phyloP scores from a whole-genome alignment of 2,888 invertebrate genomes.

The Magallana nippona region DNA sequence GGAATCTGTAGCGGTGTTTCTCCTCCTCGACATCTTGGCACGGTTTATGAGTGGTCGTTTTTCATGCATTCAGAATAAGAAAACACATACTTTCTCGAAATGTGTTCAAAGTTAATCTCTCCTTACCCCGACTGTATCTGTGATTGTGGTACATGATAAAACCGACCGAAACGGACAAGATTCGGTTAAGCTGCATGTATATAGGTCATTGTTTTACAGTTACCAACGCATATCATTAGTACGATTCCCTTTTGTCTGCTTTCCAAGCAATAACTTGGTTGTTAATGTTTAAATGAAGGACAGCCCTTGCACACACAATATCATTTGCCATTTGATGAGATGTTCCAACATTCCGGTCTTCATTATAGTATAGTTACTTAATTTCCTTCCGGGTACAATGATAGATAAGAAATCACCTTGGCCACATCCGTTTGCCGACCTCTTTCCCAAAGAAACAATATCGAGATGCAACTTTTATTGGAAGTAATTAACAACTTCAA shows the following conservation, averaged over 20 bases:
- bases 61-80: conserved; percentile 26
- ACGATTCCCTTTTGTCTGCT: conserved; percentile 11
- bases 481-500: conserved; percentile 5
- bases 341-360: neutral
- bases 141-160: neutral
- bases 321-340: conserved; percentile 12
- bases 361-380: neutral
- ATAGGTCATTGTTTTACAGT: conserved; percentile 16
- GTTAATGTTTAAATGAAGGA: conserved; percentile 23
- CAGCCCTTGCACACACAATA: conserved; percentile 4
- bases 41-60: conserved; percentile 35
- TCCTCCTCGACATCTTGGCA: conserved; percentile 30
- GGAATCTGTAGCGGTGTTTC: conserved; percentile 12
- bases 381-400: conserved; percentile 23
- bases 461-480: neutral
- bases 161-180: neutral
- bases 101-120: conserved; percentile 26
- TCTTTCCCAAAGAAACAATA: neutral
- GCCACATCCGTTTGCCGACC: neutral
- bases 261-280: neutral
- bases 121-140: neutral
- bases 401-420: conserved; percentile 8
- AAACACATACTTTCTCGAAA: conserved; percentile 25
- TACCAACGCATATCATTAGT: neutral
- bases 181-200: neutral